Evolutionary conservation across 1,140 invertebrate species (phyloP).

Genomic region (Asobara japonica): DNA sequence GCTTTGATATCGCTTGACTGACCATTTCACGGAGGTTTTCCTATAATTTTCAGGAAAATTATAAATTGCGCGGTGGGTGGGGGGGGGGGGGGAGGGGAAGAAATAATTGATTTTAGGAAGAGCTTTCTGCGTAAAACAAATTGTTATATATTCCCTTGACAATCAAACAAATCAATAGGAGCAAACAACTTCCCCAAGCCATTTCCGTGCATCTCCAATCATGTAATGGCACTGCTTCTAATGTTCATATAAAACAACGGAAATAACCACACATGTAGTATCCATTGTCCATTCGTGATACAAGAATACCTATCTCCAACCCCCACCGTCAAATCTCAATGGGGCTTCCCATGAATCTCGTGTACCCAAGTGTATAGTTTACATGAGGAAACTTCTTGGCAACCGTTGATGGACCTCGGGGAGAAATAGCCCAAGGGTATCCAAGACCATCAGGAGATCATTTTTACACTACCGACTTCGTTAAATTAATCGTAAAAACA

Average conservation of each 20-base stretch:
- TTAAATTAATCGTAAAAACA: background rate
- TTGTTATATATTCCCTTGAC: conserved; percentile 34
- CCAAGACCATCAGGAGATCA: background rate
- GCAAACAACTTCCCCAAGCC: conserved; percentile 7
- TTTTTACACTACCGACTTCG: background rate
- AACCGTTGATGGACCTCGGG: conserved; percentile 25
- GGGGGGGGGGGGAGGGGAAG: too few species aligned
- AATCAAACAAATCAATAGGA: conserved; percentile 34
- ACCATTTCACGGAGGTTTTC: background rate
- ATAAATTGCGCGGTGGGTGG: background rate
- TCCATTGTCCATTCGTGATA: background rate
- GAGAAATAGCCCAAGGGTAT: background rate
- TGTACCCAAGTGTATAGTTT: conserved; percentile 8
- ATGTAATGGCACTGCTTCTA: background rate
- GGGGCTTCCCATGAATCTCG: background rate
- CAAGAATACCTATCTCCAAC: background rate
- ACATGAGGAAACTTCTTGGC: conserved; percentile 17
- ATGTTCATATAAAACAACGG: background rate
- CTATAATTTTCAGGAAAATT: background rate
- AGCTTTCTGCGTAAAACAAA: too few species aligned
- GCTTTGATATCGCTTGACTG: conserved; percentile 23
- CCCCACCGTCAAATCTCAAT: background rate
- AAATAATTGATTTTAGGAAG: too few species aligned
- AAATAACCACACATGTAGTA: background rate
- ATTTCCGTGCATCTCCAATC: background rate